Percentiles rank a stretch among this genome's conserved stretches.
These are phyloP conservation scores for Coendou prehensilis DNA, from an alignment of 2,797 vertebrate genomes.

Conservation along the genomic window DNA sequence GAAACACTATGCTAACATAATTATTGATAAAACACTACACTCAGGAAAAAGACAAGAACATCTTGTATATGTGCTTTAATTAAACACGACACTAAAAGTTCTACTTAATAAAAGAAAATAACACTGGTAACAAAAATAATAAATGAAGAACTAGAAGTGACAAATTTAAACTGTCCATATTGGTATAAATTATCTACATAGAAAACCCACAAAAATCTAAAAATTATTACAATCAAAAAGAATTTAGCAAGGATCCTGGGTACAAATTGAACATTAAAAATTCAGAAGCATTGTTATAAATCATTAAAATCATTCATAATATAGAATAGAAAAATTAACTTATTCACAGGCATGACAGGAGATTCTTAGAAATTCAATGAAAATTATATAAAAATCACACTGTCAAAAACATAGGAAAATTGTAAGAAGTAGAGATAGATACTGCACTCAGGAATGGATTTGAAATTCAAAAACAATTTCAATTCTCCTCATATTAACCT, in stretches of 20 bases:
- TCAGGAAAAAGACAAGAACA: not conserved
- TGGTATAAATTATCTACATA: not conserved
- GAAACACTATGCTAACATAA: not conserved
- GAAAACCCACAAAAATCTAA: not conserved
- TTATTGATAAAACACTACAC: slow-evolving; percentile 2
- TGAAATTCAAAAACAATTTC: slow-evolving; percentile 21
- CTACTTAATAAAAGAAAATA: not conserved
- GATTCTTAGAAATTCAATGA: not conserved
- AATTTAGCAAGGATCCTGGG: not conserved
- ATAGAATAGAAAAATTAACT: not conserved
- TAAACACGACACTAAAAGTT: not conserved
- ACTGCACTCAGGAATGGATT: not conserved
- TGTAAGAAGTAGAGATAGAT: not conserved
- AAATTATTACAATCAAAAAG: not conserved
- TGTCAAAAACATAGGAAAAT: slow-evolving; percentile 22
- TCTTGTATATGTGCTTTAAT: not conserved
- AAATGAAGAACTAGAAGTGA: not conserved
- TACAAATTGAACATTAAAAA: not conserved
- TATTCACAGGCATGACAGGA: not conserved
- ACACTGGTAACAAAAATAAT: not conserved
- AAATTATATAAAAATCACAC: not conserved
- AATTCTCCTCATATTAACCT: not conserved
- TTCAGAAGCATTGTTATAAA: not conserved
- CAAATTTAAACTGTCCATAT: not conserved
- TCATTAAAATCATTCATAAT: not conserved